phyloP scores from a whole-genome alignment of 2,888 invertebrate species.

The Amiota minor region DNA sequence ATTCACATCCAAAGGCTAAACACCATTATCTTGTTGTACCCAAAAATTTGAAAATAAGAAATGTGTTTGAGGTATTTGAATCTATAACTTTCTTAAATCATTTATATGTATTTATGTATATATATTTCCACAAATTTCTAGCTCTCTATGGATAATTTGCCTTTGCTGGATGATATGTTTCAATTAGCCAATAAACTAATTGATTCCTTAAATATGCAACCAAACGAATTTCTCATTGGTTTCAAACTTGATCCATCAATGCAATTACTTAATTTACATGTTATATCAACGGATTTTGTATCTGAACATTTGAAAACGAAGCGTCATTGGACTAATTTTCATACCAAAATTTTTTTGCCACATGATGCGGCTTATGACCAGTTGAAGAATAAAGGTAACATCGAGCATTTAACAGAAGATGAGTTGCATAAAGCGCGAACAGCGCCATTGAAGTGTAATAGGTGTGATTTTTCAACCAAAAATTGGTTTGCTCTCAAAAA shows the following conservation, averaged over 20 bases:
- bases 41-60: slow-evolving; percentile 39
- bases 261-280: slow-evolving; percentile 48
- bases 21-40: slow-evolving; percentile 51
- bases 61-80: slow-evolving; percentile 39
- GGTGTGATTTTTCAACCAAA: slow-evolving; percentile 44
- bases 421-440: slow-evolving; percentile 21
- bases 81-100: too few relatives aligned
- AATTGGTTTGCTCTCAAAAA: slow-evolving; percentile 39
- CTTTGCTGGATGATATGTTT: slow-evolving; percentile 8
- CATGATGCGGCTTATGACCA: slow-evolving; percentile 42
- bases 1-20: slow-evolving; percentile 48
- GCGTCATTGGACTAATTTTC: slow-evolving; percentile 55
- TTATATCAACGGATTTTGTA: slow-evolving; percentile 53
- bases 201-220: neutral
- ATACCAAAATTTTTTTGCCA: slow-evolving; percentile 49
- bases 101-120: too few relatives aligned
- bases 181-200: neutral
- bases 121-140: too few relatives aligned
- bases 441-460: slow-evolving; percentile 42
- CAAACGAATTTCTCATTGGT: slow-evolving; percentile 2
- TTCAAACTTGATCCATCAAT: slow-evolving; percentile 45
- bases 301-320: slow-evolving; percentile 36
- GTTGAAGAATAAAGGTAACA: slow-evolving; percentile 38
- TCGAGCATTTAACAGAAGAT: slow-evolving; percentile 40
- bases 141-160: neutral